Evolutionary conservation across 1,140 invertebrate species (phyloP).

Genomic region (Dreissena polymorpha): DNA sequence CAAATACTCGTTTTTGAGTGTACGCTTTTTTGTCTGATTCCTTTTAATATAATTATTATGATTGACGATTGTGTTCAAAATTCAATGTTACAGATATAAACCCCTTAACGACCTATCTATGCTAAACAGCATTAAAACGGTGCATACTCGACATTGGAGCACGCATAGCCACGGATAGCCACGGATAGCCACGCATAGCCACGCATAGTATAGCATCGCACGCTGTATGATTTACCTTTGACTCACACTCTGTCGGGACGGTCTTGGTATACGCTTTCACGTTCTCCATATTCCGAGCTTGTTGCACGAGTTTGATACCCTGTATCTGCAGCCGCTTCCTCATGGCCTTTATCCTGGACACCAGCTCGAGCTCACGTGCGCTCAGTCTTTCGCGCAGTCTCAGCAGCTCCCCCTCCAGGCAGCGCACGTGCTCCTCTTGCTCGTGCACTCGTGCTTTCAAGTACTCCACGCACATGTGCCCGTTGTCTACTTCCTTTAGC

Average conservation of each 20-base stretch:
- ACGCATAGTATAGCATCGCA: too few species aligned
- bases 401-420: conserved; percentile 59
- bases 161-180: too few species aligned
- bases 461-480: conserved; percentile 60
- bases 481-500: conserved; percentile 44
- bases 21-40: too few species aligned
- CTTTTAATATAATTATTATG: too few species aligned
- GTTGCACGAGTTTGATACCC: conserved; percentile 50
- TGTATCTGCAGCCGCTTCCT: conserved; percentile 56
- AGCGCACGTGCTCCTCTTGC: conserved; percentile 54
- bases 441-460: conserved; percentile 53
- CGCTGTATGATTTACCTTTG: too few species aligned
- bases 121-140: too few species aligned
- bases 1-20: too few species aligned
- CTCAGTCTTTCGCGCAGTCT: conserved; percentile 39
- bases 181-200: too few species aligned
- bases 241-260: conserved; percentile 3
- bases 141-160: too few species aligned
- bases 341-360: conserved; percentile 55
- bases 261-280: neutral
- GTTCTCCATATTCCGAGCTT: conserved; percentile 21
- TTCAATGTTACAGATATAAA: too few species aligned
- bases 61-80: too few species aligned
- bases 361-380: conserved; percentile 58
- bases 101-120: too few species aligned